Base-by-base conservation (phyloP, 2,888 invertebrate genomes). In the Drosophila tripunctata region DNA sequence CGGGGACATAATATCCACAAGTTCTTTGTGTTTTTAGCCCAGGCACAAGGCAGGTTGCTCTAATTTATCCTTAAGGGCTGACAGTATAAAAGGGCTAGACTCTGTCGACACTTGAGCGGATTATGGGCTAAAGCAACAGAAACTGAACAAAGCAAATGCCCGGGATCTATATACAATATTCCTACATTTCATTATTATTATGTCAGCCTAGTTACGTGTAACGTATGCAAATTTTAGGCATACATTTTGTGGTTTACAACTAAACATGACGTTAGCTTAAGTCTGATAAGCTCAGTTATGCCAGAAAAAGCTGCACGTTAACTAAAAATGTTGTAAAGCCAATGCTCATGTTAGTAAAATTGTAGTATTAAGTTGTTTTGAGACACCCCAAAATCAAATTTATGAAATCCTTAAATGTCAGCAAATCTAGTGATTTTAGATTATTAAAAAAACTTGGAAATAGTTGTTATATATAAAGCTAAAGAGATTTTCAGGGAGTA, bases 1-100 rank as follows among this genome's bases (percentile, higher is more conserved):
- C 30, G 1, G 33, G 15, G 27, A 17, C 44, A 64, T 33, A 17
- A 44, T 33, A 73, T 58, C 55, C 15, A 38, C 2, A 15, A 45
- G 30, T 30, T 12, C n/a, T n/a, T n/a, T n/a, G n/a, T 22, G 19
- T 15, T 27, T 12, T n/a, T 51, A 41, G 72, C 44, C n/a, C 80
- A 74, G 78, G 63, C 47, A 48, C 15, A 4, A 35, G 14, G 51
- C 41, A 58, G 57, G 57, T 51, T 85, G 82, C 87, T 82, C 87
- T 85, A 82, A 71, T 87, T 82, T 86, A 48, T 44, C 27, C 30
- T 8, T 5, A 30, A n/a, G 27, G 38, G 12, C 43, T 54, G 43
- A 72, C 84, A 69, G 87, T 67, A 85, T 87, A 78, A 82, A 76
- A 62, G 50, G 73, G 69, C 51, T 78, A 66, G 56, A 67, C 62